Base-by-base conservation (phyloP, 2,113 vertebrate species). In the Poecile atricapillus region DNA sequence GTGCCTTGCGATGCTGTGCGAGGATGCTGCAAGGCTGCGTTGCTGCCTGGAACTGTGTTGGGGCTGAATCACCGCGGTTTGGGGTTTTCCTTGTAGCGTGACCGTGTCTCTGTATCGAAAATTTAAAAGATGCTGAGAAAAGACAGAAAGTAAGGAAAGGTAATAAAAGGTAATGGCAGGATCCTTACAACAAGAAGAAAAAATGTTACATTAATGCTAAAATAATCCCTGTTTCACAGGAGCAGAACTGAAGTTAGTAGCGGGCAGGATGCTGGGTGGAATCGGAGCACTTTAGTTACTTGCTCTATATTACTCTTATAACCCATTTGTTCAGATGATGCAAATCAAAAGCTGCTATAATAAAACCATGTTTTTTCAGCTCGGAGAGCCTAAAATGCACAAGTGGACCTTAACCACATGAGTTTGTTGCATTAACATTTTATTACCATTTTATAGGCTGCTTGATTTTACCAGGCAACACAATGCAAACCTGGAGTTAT, bases 391-490 rank as follows among this genome's bases (percentile, higher is more conserved):
- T 63, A 15, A 43, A 88, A 70, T 30, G 55, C 46, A 25, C 28
- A 46, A 49, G 23, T 53, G 64, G 33, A 23, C 43, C 14, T 84
- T 76, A 31, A 89, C 47, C 18, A 6, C 23, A 17, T 7, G 20
- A 63, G 56, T n/a, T 92, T 43, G 33, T 65, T 50, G 50, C 7
- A 2, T 83, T 79, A 25, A 21, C 3, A 1, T 64, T 75, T 75
- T 87, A 75, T 60, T 59, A 30, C 33, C 23, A 0, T 83, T 83
- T 77, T 64, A 65, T 23, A 81, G 37, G 21, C 33, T 67, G 12
- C 25, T 76, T 64, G 64, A 22, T 77, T 95, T 87, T 44, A 62
- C 35, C 71, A 56, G 76, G 76, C 85, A 86, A 71, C 69, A 9
- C 0, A 0, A 20, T 81, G 6, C 53, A 89, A 53, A 82, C 0